These are phyloP conservation scores for Agrotis puta DNA, from an alignment of 2,888 invertebrate species.

Conservation along the genomic window DNA sequence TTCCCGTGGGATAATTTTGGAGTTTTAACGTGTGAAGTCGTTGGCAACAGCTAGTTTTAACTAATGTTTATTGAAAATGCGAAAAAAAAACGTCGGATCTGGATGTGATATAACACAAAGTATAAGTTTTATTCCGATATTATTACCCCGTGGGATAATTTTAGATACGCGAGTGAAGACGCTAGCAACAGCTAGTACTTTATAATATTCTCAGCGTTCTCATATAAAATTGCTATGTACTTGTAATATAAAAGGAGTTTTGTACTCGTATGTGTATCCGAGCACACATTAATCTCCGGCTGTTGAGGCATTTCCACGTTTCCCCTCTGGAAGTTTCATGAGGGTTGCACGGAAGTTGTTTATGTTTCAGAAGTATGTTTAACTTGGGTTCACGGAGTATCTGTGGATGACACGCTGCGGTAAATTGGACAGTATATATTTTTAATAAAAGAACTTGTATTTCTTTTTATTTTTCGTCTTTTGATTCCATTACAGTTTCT, in stretches of 20 bases:
- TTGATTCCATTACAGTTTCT: not conserved
- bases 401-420: conserved; percentile 17
- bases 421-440: not conserved
- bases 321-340: conserved; percentile 53
- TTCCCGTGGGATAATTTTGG: too few species aligned
- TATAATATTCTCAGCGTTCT: not conserved
- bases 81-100: too few species aligned
- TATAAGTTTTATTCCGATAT: too few species aligned
- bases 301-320: conserved; percentile 50
- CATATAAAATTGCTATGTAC: conserved; percentile 30
- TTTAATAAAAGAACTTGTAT: not conserved
- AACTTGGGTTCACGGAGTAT: conserved; percentile 29
- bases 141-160: too few species aligned
- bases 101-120: too few species aligned
- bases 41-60: too few species aligned
- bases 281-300: conserved; percentile 53
- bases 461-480: not conserved
- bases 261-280: conserved; percentile 31
- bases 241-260: conserved; percentile 41
- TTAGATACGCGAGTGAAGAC: too few species aligned
- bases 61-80: too few species aligned
- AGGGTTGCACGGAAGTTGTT: conserved; percentile 44
- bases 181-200: too few species aligned
- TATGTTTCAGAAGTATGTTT: conserved; percentile 47
- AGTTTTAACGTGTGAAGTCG: too few species aligned